Evolutionary conservation across 2,113 vertebrate genomes (phyloP).

Genomic region (Philantomba maxwellii): DNA sequence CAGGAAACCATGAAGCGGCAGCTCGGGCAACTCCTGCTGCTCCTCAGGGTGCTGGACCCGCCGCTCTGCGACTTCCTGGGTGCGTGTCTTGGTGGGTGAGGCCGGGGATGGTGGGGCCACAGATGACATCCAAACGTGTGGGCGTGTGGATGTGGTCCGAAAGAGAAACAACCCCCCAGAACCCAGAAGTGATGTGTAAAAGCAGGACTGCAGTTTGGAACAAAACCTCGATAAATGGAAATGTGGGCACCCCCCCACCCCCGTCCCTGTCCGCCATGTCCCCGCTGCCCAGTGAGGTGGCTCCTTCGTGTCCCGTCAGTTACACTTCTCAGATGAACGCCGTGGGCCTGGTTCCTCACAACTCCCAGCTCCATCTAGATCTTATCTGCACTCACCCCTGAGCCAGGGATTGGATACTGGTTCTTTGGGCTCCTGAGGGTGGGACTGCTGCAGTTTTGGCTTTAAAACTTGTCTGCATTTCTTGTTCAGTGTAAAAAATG

Average conservation of each 20-base stretch:
- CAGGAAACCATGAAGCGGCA: slow-evolving; percentile 95
- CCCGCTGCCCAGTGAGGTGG: not conserved
- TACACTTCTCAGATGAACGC: not conserved
- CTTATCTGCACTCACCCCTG: not conserved
- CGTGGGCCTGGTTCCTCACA: not conserved
- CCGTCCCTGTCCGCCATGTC: fast-evolving
- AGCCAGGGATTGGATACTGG: not conserved
- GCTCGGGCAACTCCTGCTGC: slow-evolving; percentile 86
- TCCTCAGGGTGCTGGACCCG: slow-evolving; percentile 88
- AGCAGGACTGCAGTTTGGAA: not conserved
- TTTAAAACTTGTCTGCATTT: not conserved
- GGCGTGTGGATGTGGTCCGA: not conserved
- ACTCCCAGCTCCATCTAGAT: not conserved
- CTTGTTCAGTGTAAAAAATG: not conserved
- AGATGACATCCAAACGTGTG: not conserved
- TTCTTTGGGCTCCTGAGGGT: not conserved
- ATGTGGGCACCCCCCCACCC: fast-evolving
- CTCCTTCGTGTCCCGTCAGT: not conserved
- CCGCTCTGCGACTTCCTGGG: slow-evolving; percentile 91
- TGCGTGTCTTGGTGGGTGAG: slow-evolving; percentile 8
- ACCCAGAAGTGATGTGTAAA: not conserved
- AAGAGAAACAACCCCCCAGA: not conserved
- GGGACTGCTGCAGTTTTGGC: not conserved
- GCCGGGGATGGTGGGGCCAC: not conserved
- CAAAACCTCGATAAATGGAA: fast-evolving